Percentiles rank a stretch among this genome's conserved stretches.
Evolutionary conservation across 2,797 vertebrate genomes (phyloP).

Genomic region (Pantherophis vulpinus): DNA sequence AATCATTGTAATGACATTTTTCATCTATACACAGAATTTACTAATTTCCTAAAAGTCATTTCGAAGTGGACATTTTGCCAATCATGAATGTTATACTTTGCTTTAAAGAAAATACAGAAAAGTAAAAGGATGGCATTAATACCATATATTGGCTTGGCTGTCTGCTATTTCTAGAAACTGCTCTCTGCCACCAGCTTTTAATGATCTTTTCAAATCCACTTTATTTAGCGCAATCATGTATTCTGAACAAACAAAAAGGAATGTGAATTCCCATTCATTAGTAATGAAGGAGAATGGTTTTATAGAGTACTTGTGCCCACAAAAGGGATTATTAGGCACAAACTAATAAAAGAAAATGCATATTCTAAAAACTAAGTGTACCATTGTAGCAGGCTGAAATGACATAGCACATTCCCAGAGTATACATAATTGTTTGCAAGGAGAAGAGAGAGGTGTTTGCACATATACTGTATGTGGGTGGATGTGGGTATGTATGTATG

Average conservation of each 20-base stretch:
- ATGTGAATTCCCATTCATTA: conserved; percentile 29
- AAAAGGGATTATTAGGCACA: not conserved
- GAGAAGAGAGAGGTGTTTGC: not conserved
- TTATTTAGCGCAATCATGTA: conserved; percentile 7
- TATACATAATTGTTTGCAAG: not conserved
- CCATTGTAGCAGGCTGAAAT: not conserved
- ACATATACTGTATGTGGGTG: too few relatives aligned
- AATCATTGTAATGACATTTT: not conserved
- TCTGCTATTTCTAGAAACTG: conserved; percentile 20
- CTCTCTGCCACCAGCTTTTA: conserved; percentile 16
- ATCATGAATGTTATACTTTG: conserved; percentile 50
- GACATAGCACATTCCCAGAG: too few relatives aligned
- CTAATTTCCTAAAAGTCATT: not conserved
- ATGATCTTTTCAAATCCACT: conserved; percentile 24
- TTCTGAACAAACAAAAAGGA: conserved; percentile 24
- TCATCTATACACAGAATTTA: not conserved
- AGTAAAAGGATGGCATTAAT: not conserved
- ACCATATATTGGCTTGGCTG: conserved; percentile 25
- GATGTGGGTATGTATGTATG: not conserved
- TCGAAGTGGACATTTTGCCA: not conserved
- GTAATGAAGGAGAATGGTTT: conserved; percentile 21
- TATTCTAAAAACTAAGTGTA: not conserved
- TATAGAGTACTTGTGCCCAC: not conserved
- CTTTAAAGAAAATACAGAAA: conserved; percentile 42
- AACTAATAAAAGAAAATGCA: not conserved